These are phyloP conservation scores for Uropsilus gracilis DNA, from an alignment of 2,113 vertebrate species.

Conservation along the genomic window DNA sequence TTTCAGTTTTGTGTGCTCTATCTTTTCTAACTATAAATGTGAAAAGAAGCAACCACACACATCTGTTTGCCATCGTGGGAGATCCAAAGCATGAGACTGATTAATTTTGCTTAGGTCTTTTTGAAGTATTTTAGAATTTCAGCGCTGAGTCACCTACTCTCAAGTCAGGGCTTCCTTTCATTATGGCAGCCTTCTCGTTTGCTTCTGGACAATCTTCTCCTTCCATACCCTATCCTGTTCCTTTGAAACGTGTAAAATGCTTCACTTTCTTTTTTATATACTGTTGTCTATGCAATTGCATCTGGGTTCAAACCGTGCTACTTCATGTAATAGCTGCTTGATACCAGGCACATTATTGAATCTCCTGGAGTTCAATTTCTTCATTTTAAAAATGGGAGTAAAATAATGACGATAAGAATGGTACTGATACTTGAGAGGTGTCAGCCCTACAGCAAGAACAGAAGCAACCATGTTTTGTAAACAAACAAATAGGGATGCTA, in stretches of 20 bases:
- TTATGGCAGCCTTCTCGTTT: background rate
- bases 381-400: background rate
- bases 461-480: background rate
- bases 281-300: background rate
- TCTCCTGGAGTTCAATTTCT: background rate
- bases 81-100: background rate
- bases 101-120: background rate
- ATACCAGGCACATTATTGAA: background rate
- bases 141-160: background rate
- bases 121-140: background rate
- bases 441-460: background rate
- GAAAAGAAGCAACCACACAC: background rate
- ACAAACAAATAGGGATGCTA: background rate
- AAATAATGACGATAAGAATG: background rate
- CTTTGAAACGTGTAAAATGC: background rate
- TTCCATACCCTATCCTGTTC: background rate
- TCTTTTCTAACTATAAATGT: slow-evolving; percentile 13
- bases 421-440: background rate
- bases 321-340: background rate
- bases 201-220: background rate
- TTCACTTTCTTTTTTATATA: background rate
- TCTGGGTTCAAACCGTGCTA: background rate
- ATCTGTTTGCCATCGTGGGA: background rate
- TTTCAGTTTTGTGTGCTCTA: background rate
- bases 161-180: background rate